Evolutionary conservation across 2,888 invertebrate species (phyloP).

Genomic region (Scrobipalpa atriplicella): DNA sequence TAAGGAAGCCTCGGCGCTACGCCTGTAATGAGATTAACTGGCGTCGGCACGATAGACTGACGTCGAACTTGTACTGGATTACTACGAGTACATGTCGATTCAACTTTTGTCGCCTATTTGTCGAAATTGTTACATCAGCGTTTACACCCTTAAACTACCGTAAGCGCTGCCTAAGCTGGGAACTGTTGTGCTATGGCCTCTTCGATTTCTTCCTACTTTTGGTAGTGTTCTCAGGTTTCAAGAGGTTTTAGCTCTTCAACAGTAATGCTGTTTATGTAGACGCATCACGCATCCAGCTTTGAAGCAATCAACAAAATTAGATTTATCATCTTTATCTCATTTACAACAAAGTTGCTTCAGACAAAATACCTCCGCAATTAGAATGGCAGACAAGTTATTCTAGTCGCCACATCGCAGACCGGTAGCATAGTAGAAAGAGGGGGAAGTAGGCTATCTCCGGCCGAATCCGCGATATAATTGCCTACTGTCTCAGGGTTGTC

Average conservation of each 20-base stretch:
- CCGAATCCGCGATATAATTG: no score
- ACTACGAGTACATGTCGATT: conserved; percentile 14
- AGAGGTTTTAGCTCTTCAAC: not conserved
- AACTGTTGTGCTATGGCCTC: not conserved
- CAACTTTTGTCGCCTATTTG: conserved; percentile 18
- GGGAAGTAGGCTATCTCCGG: no score
- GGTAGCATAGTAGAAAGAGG: no score
- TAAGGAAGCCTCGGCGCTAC: conserved; percentile 72
- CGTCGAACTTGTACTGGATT: conserved; percentile 28
- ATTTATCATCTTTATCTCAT: not conserved
- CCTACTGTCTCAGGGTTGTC: no score
- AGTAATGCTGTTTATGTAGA: not conserved
- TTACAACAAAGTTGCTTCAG: conserved; percentile 4
- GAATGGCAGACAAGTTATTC: conserved; percentile 24
- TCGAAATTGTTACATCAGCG: conserved; percentile 15
- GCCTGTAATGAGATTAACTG: conserved; percentile 70
- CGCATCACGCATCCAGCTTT: no score
- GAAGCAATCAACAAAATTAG: not conserved
- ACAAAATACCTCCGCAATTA: conserved; percentile 21
- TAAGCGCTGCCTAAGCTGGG: conserved; percentile 4
- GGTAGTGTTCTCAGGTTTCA: not conserved
- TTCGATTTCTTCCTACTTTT: not conserved
- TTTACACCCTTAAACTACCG: conserved; percentile 13
- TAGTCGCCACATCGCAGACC: conserved; percentile 23
- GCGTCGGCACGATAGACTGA: conserved; percentile 39